Evolutionary conservation across 2,888 invertebrate genomes (phyloP), one percentile per base, ranked within the genome.

Genomic region (Sympetrum striolatum): DNA sequence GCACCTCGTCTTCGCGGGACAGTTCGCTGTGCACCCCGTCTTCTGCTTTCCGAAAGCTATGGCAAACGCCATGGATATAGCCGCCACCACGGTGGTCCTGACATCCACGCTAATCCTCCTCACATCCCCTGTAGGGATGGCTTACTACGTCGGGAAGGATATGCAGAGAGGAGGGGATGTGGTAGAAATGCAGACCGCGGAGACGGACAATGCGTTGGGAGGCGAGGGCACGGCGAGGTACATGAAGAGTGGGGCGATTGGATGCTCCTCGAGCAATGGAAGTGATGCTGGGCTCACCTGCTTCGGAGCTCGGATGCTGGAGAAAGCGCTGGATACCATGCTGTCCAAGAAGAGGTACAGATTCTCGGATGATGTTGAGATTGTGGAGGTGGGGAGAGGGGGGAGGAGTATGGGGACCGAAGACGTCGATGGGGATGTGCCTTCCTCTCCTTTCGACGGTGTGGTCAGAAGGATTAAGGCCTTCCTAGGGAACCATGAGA

Each of bases 401-500:
- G 81, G 93, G 94, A 90, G 90, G 90, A 91, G 48, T 18, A 93
- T 92, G 94, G 93, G 92, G 95, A 94, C 93, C 96, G 93, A 93
- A 93, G 93, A 94, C 90, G 93, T 94, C 93, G 90, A 81, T 22
- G n/a, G 48, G n/a, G n/a, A 22, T 37, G 18, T 18, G 6, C 12
- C 22, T n/a, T 64, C 60, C 2, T n/a, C 53, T 58, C 12, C 37
- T 25, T 35, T 37, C 73, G 95, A 95, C 91, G 95, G 95, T 91
- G 94, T 95, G 0, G 92, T 96, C 90, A 96, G 95, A 12, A 94
- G 95, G 15, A 94, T 97, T 92, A 95, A 96, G 25, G 95, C 95
- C 92, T 97, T 97, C 92, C 93, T 97, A 3, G 95, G 96, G 92
- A 96, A 95, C 2, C 96, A 97, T 92, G 97, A 97, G 93, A 93